Base-by-base conservation (phyloP, 2,797 vertebrate genomes). In the Crenichthys baileyi region DNA sequence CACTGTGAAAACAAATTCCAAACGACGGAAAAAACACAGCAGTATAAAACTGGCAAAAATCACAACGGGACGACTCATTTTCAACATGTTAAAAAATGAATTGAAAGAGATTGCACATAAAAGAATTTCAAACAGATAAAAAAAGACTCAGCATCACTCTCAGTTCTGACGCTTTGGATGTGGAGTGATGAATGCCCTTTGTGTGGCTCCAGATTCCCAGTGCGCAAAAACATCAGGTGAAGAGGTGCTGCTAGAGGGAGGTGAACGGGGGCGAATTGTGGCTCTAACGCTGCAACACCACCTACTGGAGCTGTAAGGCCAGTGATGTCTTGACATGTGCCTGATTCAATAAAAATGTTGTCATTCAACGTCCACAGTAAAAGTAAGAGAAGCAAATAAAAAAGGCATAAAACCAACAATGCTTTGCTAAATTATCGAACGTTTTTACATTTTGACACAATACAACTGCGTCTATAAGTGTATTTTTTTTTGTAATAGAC, bases 41-140 rank as follows among this genome's bases (percentile, higher is more conserved):
- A 89, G 88, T 1, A 82, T 83, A 11, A 87, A 92, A 88, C 89
- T 91, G 84, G 92, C 91, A 56, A 93, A 41, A 48, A 94, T 70
- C 50, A 93, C 58, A 67, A 80, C 80, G 73, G 68, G 87, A 0
- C 87, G 85, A 79, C 86, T 87, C 80, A 71, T 82, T 60, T 51
- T 78, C 75, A 86, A 29, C 87, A 80, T 76, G 67, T 36, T 87
- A 48, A 41, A 80, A 71, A 50, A 1, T 1, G 0, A 16, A 46
- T 24, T 75, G 2, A 20, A 13, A 5, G 15, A 46, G 8, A 26
- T 58, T 44, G 12, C 24, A 26, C 1, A 58, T 36, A 9, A 53
- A 16, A n/a, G 5, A 78, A 86, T 50, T 56, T 46, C 58, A 70
- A 67, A 36, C 15, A 56, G 11, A 48, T 13, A 12, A 72, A 46